phyloP scores from a whole-genome alignment of 2,797 vertebrate species.

The Anas georgica region DNA sequence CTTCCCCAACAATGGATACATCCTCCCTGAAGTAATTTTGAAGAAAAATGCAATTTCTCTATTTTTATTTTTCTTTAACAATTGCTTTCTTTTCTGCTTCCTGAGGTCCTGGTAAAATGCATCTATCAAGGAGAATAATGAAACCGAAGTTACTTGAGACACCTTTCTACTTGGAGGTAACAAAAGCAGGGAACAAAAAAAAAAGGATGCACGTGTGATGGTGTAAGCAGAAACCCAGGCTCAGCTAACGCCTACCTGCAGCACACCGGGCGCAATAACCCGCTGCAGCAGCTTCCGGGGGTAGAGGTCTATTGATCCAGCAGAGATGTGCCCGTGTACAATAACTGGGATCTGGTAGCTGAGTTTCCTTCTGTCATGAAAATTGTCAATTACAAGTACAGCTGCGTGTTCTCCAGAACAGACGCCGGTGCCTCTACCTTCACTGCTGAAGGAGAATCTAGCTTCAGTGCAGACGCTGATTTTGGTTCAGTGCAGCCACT shows the following conservation, averaged over 20 bases:
- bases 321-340: not conserved
- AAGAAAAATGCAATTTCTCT: not conserved
- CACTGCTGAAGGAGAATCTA: not conserved
- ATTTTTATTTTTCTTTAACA: not conserved
- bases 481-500: not conserved
- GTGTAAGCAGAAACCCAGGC: not conserved
- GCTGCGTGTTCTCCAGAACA: not conserved
- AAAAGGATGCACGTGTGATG: not conserved
- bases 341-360: not conserved
- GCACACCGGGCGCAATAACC: not conserved
- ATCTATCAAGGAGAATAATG: not conserved
- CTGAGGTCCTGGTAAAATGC: not conserved
- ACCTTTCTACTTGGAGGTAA: not conserved
- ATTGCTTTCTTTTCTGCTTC: not conserved
- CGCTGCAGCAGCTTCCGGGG: not conserved
- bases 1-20: not conserved
- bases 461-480: not conserved
- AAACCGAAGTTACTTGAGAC: not conserved
- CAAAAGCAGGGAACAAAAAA: not conserved
- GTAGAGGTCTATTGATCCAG: not conserved
- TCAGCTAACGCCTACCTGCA: not conserved
- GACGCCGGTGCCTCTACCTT: not conserved
- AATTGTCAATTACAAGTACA: accelerated
- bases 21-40: not conserved
- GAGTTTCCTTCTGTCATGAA: not conserved